Base-by-base conservation (phyloP, 2,888 invertebrate species). In the Ganaspis brasiliensis region DNA sequence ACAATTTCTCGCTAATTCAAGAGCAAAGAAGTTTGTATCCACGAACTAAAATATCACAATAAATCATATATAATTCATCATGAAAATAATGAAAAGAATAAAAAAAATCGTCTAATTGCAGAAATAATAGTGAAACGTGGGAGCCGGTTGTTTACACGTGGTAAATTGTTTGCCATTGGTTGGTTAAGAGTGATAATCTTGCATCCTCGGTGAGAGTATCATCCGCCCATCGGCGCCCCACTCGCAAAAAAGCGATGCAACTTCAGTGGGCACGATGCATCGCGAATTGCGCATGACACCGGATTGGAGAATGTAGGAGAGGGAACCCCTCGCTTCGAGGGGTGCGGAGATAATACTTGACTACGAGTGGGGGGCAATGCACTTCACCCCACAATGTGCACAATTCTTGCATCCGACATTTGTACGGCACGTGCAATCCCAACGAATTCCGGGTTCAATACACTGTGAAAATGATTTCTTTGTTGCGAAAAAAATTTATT, bases 291-390 rank as follows among this genome's bases (percentile, higher is more conserved):
- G 78, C 80, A 63, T 59, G 74, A 76, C 76, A 74, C 70, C 72
- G 75, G 81, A 84, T 82, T 84, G 83, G 83, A 76, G 78, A 79
- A 74, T 75, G 76, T 74, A 74, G 78, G 77, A 77, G 83, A 79
- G 75, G 75, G 79, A 75, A 63, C 79, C 78, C 81, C 80, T 80
- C 79, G 82, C 80, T 74, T 73, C 52, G 71, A 76, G 74, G 75
- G 76, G 76, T 79, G 79, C 82, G 56, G 78, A 77, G 85, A 74
- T 72, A 75, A 74, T 67, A 57, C 55, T 67, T 56, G 6, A 40
- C 55, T 19, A 4, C 57, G 57, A 75, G 84, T 87, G 87, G 88
- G 88, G 87, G 86, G 88, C 83, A 89, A 90, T 89, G 88, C 89
- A 88, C 84, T 88, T 88, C 80, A 70, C 75, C 81, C 75, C 72